phyloP scores from a whole-genome alignment of 2,797 vertebrate genomes.

The Pogonophryne albipinna region DNA sequence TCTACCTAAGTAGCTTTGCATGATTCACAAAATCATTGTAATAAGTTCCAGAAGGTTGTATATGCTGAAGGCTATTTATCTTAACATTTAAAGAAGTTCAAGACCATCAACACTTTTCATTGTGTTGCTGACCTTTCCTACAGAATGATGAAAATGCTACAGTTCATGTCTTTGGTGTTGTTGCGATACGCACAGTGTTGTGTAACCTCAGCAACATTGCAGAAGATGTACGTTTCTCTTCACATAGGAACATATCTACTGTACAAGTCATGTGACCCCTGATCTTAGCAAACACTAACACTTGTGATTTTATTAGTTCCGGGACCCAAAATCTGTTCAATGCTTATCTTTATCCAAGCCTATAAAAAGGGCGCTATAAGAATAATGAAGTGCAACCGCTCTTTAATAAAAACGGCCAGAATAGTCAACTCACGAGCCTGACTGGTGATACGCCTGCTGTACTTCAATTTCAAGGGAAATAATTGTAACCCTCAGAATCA shows the following conservation, averaged over 20 bases:
- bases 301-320: slow-evolving; percentile 14
- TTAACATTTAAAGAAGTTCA: slow-evolving; percentile 6
- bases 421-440: slow-evolving; percentile 40
- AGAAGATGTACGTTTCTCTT: background rate
- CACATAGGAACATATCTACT: slow-evolving; percentile 5
- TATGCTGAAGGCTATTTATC: background rate
- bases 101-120: background rate
- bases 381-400: slow-evolving; percentile 55
- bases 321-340: slow-evolving; percentile 29
- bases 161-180: background rate
- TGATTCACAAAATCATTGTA: too few species aligned
- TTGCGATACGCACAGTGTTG: slow-evolving; percentile 35
- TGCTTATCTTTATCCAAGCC: slow-evolving; percentile 48
- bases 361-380: slow-evolving; percentile 69
- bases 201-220: slow-evolving; percentile 20
- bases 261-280: slow-evolving; percentile 12
- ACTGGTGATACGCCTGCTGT: slow-evolving; percentile 24
- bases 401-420: slow-evolving; percentile 33
- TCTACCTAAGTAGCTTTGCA: too few species aligned
- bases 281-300: slow-evolving; percentile 49
- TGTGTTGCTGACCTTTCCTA: background rate
- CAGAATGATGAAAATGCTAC: background rate
- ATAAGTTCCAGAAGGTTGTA: background rate
- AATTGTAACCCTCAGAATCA: slow-evolving; percentile 3
- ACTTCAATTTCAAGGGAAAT: slow-evolving; percentile 13